Percentiles rank a stretch among this genome's conserved stretches.
These are phyloP conservation scores for Drosophila prosaltans DNA, from an alignment of 1,140 invertebrate genomes.

Conservation along the genomic window DNA sequence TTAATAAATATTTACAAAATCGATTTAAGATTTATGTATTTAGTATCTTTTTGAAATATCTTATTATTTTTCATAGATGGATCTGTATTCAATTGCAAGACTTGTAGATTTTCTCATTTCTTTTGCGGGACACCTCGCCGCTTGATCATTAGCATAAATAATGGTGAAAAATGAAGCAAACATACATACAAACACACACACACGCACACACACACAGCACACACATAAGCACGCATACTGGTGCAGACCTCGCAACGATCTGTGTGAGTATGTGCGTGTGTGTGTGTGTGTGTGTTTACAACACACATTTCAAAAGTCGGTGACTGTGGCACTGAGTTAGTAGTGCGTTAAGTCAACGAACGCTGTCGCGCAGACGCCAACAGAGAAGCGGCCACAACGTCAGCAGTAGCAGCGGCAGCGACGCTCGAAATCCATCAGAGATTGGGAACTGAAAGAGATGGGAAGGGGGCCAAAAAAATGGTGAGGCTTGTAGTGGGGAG, in stretches of 20 bases:
- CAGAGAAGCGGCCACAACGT: slow-evolving; percentile 31
- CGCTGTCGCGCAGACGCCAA: slow-evolving; percentile 71
- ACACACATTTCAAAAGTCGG: slow-evolving; percentile 82
- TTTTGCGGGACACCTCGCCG: slow-evolving; percentile 2
- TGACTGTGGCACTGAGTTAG: slow-evolving; percentile 79
- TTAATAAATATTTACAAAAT: no score
- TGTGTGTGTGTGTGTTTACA: slow-evolving; percentile 56
- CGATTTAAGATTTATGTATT: no score
- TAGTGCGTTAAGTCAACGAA: slow-evolving; percentile 82
- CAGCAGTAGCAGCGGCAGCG: slow-evolving; percentile 10
- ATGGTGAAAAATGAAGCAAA: slow-evolving; percentile 68
- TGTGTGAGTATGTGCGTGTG: slow-evolving; percentile 6
- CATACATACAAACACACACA: slow-evolving; percentile 45
- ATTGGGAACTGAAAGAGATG: slow-evolving; percentile 4
- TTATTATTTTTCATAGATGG: not conserved
- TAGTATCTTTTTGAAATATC: no score
- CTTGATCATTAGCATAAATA: slow-evolving; percentile 77
- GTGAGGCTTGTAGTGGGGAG: not conserved
- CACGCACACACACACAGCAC: slow-evolving; percentile 3
- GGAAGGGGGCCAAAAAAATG: not conserved
- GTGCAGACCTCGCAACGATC: no score
- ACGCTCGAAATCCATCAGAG: slow-evolving; percentile 6
- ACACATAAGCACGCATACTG: slow-evolving; percentile 9
- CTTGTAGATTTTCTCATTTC: not conserved
- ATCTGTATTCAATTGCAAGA: not conserved